Evolutionary conservation across 2,888 invertebrate genomes (phyloP).

Genomic region (Adineta ricciae): DNA sequence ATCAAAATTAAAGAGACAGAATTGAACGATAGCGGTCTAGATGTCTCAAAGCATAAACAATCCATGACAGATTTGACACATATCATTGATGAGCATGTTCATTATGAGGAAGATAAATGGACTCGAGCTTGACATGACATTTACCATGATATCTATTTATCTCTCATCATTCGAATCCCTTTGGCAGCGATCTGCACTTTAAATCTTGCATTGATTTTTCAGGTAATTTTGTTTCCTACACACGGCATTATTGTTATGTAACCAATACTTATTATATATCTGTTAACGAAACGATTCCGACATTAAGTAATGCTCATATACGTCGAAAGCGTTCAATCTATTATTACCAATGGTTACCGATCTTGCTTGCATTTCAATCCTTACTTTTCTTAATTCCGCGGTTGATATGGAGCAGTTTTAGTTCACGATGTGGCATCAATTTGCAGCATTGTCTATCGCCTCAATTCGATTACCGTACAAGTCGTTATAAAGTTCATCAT

Average conservation of each 20-base stretch:
- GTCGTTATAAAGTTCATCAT: constrained; percentile 19
- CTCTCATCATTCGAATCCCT: neutral
- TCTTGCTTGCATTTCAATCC: constrained; percentile 17
- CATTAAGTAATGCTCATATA: neutral
- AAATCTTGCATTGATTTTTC: neutral
- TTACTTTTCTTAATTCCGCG: constrained; percentile 19
- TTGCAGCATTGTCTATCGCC: constrained; percentile 14
- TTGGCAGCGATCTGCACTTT: neutral
- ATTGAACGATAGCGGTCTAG: neutral
- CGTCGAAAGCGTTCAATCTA: constrained; percentile 2
- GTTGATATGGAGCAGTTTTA: constrained; percentile 9
- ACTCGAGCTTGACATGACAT: neutral
- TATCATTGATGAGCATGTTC: neutral
- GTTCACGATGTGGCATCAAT: constrained; percentile 6
- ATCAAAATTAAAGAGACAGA: neutral
- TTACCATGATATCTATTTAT: neutral
- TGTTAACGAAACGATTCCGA: neutral
- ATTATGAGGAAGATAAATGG: neutral
- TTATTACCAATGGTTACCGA: constrained; percentile 21
- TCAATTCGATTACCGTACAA: neutral
- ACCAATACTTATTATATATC: constrained; percentile 11
- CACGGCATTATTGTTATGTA: constrained; percentile 6
- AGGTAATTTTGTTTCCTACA: constrained; percentile 13
- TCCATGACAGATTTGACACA: neutral
- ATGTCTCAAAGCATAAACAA: neutral